Evolutionary conservation across 2,888 invertebrate genomes (phyloP), one percentile per base, ranked within the genome.

Genomic region (Melanotus villosus): DNA sequence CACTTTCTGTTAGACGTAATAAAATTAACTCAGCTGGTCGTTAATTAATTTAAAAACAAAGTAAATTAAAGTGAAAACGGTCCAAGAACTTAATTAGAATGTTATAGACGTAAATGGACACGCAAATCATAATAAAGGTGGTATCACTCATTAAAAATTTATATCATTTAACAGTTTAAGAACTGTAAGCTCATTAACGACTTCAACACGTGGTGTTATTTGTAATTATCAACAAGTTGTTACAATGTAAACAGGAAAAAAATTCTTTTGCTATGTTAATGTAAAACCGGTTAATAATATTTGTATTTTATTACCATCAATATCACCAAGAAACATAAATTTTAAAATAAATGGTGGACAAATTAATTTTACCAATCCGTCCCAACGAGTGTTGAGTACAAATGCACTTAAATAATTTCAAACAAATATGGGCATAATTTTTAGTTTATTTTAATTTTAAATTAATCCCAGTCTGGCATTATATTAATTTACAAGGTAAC

Each of bases 131-230:
- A 43, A 43, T 43, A 43, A 43, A 43, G 16, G 41, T 41, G 12
- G 18, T 41, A 16, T 41, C 18, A 18, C 14, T 43, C 9, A 9
- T 43, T 43, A 18, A 19, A n/a, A n/a, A n/a, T n/a, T n/a, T n/a
- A n/a, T 43, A 43, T 10, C 18, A 43, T 43, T 43, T 16, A 43
- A 19, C 43, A 43, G 43, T 43, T 43, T 10, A 43, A 43, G 43
- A 43, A 43, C 43, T 43, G 19, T 10, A 16, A 19, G 18, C 9
- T 43, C 43, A 19, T 43, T 43, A 43, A 43, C 19, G 43, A 43
- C 43, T n/a, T n/a, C n/a, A n/a, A 43, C 43, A 19, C 19, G 43
- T 10, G 43, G 18, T 43, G 9, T 43, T 43, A 43, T 43, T 43
- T 34, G n/a, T 19, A 43, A 43, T 43, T 43, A 43, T 3, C 19